phyloP scores from a whole-genome alignment of 2,797 vertebrate species.

The Varecia variegata region DNA sequence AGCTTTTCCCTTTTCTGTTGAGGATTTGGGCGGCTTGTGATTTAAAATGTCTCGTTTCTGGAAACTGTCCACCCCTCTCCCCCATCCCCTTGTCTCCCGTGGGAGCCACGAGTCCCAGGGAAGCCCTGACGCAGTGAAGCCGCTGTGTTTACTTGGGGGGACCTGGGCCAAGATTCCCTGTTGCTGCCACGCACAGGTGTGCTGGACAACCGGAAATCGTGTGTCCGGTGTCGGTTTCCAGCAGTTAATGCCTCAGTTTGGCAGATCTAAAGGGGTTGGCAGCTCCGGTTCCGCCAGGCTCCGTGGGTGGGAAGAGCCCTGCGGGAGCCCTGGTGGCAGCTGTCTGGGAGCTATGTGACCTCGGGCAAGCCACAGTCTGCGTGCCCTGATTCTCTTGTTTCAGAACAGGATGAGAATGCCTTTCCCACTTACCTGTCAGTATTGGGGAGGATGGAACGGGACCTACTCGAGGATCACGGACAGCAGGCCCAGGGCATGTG shows the following conservation, averaged over 20 bases:
- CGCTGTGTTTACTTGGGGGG: background rate
- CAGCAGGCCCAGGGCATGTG: accelerated
- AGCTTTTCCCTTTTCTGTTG: background rate
- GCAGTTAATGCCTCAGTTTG: background rate
- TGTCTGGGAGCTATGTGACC: background rate
- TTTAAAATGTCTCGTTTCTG: background rate
- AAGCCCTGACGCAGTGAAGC: no score
- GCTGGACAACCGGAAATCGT: background rate
- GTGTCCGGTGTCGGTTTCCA: background rate
- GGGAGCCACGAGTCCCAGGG: accelerated
- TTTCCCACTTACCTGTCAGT: background rate
- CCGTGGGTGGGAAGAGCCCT: no score
- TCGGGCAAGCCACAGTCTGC: background rate
- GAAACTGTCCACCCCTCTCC: background rate
- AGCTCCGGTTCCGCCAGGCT: background rate
- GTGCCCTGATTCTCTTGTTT: background rate
- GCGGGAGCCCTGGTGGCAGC: accelerated
- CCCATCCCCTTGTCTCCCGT: no score
- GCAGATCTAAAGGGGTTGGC: background rate
- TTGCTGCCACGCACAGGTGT: accelerated
- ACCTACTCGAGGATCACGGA: background rate
- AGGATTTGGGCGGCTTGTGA: background rate
- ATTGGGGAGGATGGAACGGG: background rate
- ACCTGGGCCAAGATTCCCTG: background rate
- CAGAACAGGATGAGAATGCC: background rate